Base-by-base conservation (phyloP, 2,797 vertebrate species). In the Intellagama lesueurii region DNA sequence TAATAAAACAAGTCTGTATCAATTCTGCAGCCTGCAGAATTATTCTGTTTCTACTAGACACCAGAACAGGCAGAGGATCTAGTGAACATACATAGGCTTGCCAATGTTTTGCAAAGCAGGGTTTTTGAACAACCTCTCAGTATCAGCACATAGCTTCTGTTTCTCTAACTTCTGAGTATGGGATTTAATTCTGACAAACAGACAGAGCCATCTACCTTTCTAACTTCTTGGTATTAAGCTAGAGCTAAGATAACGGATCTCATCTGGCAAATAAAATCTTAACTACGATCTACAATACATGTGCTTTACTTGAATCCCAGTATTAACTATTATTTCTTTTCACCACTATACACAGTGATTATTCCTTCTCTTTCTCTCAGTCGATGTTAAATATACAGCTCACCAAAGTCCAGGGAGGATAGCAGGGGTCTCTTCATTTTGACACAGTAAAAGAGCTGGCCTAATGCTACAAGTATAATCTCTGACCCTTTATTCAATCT, bases 101-200 rank as follows among this genome's bases (percentile, higher is more conserved):
- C 2, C 44, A 19, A n/a, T 56, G 84, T 84, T 68, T n/a, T 30
- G 32, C 64, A 28, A 72, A 44, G 16, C 11, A 87, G 73, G 14
- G 30, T 87, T 64, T 26, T 73, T 81, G 35, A 73, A 81, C 1
- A 73, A 44, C 66, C 7, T 72, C 44, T 73, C 69, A 73, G 32
- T 44, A 73, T 30, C 24, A 35, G 30, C n/a, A 70, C 32, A 60
- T 17, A 49, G 4, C 28, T 40, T 47, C 32, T 35, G 44, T 26
- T 72, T 87, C 56, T 56, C 24, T 72, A 87, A 81, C 11, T 1
- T 85, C 6, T 35, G 66, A 66, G 72, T 8, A 66, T 24, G 76
- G 12, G 80, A 85, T 75, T 84, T 87, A 72, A 73, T 12, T 78
- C 24, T 68, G 52, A 78, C 40, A 81, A 85, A 64, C 47, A 77